Percentiles rank a stretch among this genome's conserved stretches.
Evolutionary conservation across 2,797 vertebrate species (phyloP).

Genomic region (Etheostoma nigrum): DNA sequence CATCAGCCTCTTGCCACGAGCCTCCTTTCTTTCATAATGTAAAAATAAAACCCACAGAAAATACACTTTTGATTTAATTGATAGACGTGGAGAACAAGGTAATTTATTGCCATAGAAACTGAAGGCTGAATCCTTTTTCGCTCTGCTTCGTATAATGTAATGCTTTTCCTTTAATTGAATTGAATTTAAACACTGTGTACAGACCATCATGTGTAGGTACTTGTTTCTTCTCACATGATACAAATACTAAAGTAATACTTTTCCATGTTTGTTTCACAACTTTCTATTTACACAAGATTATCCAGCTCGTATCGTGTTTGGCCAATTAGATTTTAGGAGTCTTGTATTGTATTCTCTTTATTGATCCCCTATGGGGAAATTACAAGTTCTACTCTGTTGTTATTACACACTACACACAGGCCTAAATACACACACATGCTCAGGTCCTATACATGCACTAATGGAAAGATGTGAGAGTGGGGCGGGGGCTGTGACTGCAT

Average conservation of each 20-base stretch:
- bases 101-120: constrained; percentile 26
- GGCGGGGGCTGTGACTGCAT: too few species aligned
- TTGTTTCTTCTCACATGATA: neutral
- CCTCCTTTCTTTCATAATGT: constrained; percentile 16
- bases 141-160: neutral
- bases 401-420: too few species aligned
- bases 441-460: too few species aligned
- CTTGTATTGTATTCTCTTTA: neutral
- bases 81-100: constrained; percentile 9
- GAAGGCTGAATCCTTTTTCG: neutral
- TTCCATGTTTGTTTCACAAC: constrained; percentile 18
- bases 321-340: constrained; percentile 22
- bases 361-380: too few species aligned
- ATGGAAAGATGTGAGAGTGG: too few species aligned
- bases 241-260: constrained; percentile 11
- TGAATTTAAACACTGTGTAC: neutral
- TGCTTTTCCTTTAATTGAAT: constrained; percentile 1
- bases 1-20: constrained; percentile 19
- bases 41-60: constrained; percentile 1
- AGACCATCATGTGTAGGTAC: neutral
- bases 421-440: too few species aligned
- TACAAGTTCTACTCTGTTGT: too few species aligned
- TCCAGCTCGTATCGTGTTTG: constrained; percentile 22
- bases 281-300: constrained; percentile 16
- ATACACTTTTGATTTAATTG: constrained; percentile 12